Evolutionary conservation across 37 sponge, comb jelly and placozoan genomes (phyloP).

Genomic region (Halichondria panicea): DNA sequence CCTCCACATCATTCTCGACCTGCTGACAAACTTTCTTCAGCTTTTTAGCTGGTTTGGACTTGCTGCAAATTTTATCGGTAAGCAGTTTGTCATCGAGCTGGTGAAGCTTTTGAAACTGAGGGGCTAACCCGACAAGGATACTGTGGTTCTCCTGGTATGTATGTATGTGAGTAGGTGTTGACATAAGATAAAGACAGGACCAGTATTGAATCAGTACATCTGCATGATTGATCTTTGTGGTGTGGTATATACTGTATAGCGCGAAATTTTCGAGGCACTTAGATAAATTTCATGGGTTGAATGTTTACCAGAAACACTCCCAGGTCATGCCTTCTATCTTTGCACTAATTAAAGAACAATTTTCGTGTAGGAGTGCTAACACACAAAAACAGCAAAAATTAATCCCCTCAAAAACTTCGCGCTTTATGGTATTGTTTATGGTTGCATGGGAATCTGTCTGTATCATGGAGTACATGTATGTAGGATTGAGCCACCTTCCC

Average conservation of each 20-base stretch:
- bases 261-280: no score
- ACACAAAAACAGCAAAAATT: no score
- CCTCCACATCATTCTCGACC: conserved; percentile 16
- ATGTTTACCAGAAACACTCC: no score
- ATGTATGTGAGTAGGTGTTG: neutral
- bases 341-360: neutral
- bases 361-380: no score
- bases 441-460: neutral
- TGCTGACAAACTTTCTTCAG: neutral
- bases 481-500: no score
- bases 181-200: neutral
- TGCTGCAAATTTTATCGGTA: conserved; percentile 7
- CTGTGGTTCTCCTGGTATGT: conserved; percentile 4
- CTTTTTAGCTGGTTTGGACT: neutral
- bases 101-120: neutral
- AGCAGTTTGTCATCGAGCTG: neutral
- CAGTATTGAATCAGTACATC: neutral
- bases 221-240: no score
- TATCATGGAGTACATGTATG: no score
- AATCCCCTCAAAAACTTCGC: no score
- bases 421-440: no score
- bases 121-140: neutral
- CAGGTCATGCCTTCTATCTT: neutral
- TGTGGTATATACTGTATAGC: no score
- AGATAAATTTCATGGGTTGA: no score